Base-by-base conservation (phyloP, 2,797 vertebrate genomes). In the Etheostoma perlongum region DNA sequence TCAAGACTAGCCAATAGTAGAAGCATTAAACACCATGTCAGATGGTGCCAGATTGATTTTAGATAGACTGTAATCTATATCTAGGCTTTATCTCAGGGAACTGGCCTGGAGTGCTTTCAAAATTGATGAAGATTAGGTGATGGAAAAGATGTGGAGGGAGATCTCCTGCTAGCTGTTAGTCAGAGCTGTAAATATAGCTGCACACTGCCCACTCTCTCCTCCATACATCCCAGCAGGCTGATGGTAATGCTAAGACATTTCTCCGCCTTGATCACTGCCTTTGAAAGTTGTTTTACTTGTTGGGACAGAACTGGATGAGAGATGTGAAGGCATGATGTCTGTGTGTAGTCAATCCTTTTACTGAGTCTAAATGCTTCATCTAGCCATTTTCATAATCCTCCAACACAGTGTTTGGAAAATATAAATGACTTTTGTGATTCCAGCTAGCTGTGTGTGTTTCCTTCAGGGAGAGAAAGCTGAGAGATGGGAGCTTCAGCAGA, bases 171-270 rank as follows among this genome's bases (percentile, higher is more conserved):
- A n/a, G 80, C 74, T 75, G 0, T 91, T 89, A 90, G 89, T 90
- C 86, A 91, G 86, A 88, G 88, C 58, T 80, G 78, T 86, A 90
- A 88, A 92, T 89, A 90, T 82, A 91, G 82, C 77, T 59, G 47
- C 72, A 66, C 15, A 4, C 88, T 80, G 76, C 89, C 89, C 86
- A 90, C 89, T 84, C 88, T 54, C 81, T 89, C 82, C 81, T 89
- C 79, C 72, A 87, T 88, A 86, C 80, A 74, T 86, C 73, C 47
- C 79, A 81, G 74, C 62, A 81, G 78, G 60, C 55, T 52, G 58
- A 71, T n/a, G 19, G 67, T 72, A 8, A 44, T 62, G 30, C 33
- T 14, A 62, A 86, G 76, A 77, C 46, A 16, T 61, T 67, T 16
- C 59, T 78, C 73, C 2, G 64, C 54, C 67, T 42, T 58, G 40